These are phyloP conservation scores for Steinernema khuongi DNA, from an alignment of 1,140 invertebrate species.

Conservation along the genomic window DNA sequence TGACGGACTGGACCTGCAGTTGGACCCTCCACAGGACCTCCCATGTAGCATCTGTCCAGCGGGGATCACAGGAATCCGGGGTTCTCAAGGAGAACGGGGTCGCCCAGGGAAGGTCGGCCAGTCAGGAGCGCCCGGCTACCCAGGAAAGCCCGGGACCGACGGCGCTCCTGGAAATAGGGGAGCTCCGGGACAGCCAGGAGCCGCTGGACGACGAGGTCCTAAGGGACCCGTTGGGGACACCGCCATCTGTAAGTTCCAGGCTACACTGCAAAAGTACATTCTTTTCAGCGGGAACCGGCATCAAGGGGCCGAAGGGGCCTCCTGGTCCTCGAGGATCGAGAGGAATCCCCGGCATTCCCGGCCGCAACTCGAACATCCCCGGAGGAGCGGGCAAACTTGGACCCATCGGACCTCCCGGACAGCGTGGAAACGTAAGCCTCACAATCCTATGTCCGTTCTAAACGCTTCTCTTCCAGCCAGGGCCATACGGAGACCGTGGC, in stretches of 20 bases:
- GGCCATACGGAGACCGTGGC: constrained; percentile 28
- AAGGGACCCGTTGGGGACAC: constrained; percentile 30
- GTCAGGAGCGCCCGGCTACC: constrained; percentile 19
- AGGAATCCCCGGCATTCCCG: constrained; percentile 33
- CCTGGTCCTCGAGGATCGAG: constrained; percentile 30
- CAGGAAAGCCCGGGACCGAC: constrained; percentile 28
- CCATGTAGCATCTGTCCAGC: constrained; percentile 10
- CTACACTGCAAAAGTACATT: background rate
- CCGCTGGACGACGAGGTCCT: constrained; percentile 18
- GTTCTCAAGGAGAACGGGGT: constrained; percentile 1
- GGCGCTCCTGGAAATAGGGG: constrained; percentile 26
- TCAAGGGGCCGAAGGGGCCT: constrained; percentile 28
- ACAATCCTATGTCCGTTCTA: background rate
- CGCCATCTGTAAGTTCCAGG: constrained; percentile 22
- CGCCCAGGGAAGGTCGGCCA: background rate
- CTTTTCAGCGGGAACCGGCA: constrained; percentile 31
- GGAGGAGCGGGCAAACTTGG: constrained; percentile 31
- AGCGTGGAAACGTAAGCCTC: constrained; percentile 26
- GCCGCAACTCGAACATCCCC: constrained; percentile 26
- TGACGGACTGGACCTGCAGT: background rate
- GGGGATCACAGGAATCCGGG: background rate
- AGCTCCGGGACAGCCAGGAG: constrained; percentile 13
- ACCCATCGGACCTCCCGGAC: constrained; percentile 28
- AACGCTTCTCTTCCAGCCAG: constrained; percentile 11
- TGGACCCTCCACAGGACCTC: background rate